phyloP scores from a whole-genome alignment of 2,797 vertebrate species.

The Balearica regulorum region DNA sequence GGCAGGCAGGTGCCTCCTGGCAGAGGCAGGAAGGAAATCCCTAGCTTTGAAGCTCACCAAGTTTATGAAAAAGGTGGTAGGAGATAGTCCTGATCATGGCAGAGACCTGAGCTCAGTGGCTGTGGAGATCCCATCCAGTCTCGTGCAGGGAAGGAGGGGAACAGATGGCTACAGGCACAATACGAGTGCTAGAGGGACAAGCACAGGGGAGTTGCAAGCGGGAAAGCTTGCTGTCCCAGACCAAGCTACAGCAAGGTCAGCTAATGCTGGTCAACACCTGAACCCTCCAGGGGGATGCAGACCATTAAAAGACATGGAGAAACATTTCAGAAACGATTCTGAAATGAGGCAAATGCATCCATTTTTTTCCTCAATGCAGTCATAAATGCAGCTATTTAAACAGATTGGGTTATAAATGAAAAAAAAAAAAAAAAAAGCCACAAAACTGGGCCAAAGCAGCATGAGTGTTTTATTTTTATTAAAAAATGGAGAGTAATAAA shows the following conservation, averaged over 20 bases:
- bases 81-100: not conserved
- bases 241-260: not conserved
- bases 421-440: not conserved
- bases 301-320: not conserved
- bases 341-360: not conserved
- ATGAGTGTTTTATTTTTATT: slow-evolving; percentile 26
- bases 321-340: not conserved
- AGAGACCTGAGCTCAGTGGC: not conserved
- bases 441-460: not conserved
- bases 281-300: not conserved
- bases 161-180: not conserved
- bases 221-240: not conserved
- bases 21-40: not conserved
- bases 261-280: not conserved
- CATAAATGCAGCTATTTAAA: slow-evolving; percentile 4
- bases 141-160: not conserved
- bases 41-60: not conserved
- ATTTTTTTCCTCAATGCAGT: not conserved
- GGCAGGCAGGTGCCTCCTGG: not conserved
- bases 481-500: slow-evolving; percentile 42
- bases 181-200: not conserved
- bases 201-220: not conserved
- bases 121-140: not conserved
- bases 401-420: not conserved
- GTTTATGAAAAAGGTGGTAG: not conserved